Conservation (phyloP, 2,888 invertebrate species). For the Icerya purchasi region DNA sequence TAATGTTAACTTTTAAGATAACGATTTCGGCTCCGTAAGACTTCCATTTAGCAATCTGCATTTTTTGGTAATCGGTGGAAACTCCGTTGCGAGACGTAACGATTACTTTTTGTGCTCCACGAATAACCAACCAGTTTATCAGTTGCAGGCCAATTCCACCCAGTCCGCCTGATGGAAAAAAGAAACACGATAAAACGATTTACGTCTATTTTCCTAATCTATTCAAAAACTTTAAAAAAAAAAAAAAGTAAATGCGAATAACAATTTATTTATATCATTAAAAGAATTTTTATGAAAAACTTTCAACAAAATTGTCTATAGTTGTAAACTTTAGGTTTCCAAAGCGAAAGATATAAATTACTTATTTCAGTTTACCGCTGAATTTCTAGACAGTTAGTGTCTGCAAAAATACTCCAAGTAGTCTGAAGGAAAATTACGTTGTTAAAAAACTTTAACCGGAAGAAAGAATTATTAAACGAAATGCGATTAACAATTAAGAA, state of each 20-base stretch:
- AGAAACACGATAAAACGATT: background rate
- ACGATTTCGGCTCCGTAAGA: conserved; percentile 8
- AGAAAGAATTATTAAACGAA: no score
- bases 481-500: no score
- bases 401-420: background rate
- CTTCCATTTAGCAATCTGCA: conserved; percentile 12
- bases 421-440: background rate
- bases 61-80: conserved; percentile 14
- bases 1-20: conserved; percentile 13
- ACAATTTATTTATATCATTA: background rate
- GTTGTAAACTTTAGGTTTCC: no score
- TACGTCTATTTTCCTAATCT: background rate
- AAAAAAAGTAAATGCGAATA: background rate
- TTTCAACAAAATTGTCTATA: background rate
- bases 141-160: conserved; percentile 16
- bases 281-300: no score
- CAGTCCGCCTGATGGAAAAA: conserved; percentile 16
- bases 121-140: conserved; percentile 12
- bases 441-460: background rate
- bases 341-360: background rate
- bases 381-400: background rate
- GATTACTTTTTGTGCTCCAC: conserved; percentile 14
- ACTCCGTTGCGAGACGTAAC: conserved; percentile 15
- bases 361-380: background rate
- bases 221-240: background rate